phyloP scores from a whole-genome alignment of 2,113 vertebrate genomes.

The Piprites chloris region DNA sequence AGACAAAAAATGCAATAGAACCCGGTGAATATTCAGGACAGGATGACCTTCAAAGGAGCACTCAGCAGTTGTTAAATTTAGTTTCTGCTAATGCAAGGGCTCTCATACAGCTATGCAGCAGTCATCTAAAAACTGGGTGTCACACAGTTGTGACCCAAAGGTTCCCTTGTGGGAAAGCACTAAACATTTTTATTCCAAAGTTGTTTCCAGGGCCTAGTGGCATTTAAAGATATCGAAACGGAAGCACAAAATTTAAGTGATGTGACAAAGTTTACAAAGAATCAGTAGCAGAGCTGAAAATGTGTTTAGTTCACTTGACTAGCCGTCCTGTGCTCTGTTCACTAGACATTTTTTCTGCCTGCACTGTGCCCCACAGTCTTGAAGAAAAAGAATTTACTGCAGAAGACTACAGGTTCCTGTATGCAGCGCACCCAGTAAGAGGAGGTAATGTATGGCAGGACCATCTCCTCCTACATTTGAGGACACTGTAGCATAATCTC shows the following conservation, averaged over 20 bases:
- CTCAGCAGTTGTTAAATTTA: not conserved
- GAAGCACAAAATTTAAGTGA: not conserved
- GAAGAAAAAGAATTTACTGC: not conserved
- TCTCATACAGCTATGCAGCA: not conserved
- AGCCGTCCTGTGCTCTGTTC: not conserved
- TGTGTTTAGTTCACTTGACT: not conserved
- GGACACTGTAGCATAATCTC: not conserved
- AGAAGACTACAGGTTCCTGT: not conserved
- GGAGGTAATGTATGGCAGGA: accelerated
- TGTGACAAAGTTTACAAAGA: not conserved
- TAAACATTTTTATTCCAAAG: not conserved
- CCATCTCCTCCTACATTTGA: not conserved
- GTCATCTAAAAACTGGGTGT: not conserved
- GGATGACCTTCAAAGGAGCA: conserved; percentile 15
- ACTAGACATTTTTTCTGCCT: not conserved
- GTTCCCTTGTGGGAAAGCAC: not conserved
- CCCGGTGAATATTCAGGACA: not conserved
- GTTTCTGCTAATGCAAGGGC: not conserved
- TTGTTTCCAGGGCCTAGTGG: not conserved
- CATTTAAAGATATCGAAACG: not conserved
- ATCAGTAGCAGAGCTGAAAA: not conserved
- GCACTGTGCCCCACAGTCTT: not conserved
- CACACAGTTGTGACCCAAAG: accelerated
- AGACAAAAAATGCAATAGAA: not conserved
- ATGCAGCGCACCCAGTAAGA: accelerated